phyloP scores from a whole-genome alignment of 2,888 invertebrate species.

The Nowickia ferox region DNA sequence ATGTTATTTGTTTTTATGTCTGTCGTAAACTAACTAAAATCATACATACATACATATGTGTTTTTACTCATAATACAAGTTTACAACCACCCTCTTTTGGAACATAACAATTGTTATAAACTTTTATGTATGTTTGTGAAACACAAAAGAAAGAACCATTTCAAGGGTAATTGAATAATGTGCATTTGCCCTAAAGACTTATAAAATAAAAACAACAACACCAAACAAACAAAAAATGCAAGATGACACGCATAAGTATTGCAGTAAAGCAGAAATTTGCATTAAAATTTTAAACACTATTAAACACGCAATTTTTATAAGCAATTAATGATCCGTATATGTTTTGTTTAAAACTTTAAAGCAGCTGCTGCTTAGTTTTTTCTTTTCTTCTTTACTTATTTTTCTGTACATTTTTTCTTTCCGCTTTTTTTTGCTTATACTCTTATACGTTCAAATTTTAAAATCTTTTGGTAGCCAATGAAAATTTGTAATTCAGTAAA shows the following conservation, averaged over 20 bases:
- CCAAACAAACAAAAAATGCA: neutral
- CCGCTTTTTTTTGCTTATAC: too few relatives aligned
- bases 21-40: constrained; percentile 16
- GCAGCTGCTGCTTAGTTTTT: too few relatives aligned
- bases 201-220: too few relatives aligned
- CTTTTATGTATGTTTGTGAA: neutral
- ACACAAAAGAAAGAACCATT: constrained; percentile 33
- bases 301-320: constrained; percentile 36
- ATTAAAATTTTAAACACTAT: constrained; percentile 46
- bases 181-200: constrained; percentile 41
- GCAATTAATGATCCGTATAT: neutral
- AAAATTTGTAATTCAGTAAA: too few relatives aligned
- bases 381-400: too few relatives aligned
- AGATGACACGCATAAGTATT: constrained; percentile 40
- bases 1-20: constrained; percentile 8
- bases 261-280: constrained; percentile 31
- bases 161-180: constrained; percentile 57
- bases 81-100: constrained; percentile 30
- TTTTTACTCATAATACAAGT: constrained; percentile 10
- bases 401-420: too few relatives aligned
- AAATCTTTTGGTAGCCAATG: too few relatives aligned
- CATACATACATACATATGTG: too few relatives aligned
- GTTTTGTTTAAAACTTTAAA: too few relatives aligned
- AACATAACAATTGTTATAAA: constrained; percentile 34
- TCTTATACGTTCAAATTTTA: too few relatives aligned